Percentiles rank a stretch among this genome's conserved stretches.
These are phyloP conservation scores for Hepsetus odoe DNA, from an alignment of 2,113 vertebrate species.

Conservation along the genomic window DNA sequence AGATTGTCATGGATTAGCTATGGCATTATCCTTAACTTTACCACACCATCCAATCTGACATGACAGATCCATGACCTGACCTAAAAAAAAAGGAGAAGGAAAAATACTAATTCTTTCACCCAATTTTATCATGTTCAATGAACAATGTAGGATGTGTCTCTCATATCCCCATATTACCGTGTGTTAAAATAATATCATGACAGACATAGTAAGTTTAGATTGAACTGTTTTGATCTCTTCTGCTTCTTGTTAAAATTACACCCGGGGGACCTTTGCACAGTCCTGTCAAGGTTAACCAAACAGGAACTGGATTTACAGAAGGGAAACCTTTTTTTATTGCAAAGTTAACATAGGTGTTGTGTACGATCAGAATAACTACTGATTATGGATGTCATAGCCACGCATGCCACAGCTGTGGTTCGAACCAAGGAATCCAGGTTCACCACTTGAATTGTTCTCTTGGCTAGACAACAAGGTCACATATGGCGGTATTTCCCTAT, in stretches of 20 bases:
- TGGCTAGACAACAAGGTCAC: background rate
- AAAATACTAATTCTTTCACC: background rate
- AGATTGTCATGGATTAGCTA: slow-evolving; percentile 70
- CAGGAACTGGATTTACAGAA: background rate
- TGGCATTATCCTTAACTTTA: slow-evolving; percentile 75
- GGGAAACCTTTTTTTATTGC: background rate
- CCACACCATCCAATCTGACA: slow-evolving; percentile 79
- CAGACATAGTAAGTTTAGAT: background rate
- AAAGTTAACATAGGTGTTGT: slow-evolving; percentile 31
- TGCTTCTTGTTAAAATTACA: background rate
- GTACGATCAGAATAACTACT: too few relatives aligned
- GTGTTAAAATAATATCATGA: background rate
- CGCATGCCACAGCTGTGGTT: background rate
- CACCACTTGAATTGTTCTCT: background rate
- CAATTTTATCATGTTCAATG: background rate
- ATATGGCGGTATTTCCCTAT: background rate
- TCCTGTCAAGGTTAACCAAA: background rate
- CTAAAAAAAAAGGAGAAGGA: slow-evolving; percentile 63
- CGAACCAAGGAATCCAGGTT: background rate
- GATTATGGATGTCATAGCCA: too few relatives aligned
- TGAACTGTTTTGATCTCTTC: background rate
- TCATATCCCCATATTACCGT: slow-evolving; percentile 36
- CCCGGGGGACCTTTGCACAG: background rate
- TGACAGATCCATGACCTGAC: slow-evolving; percentile 78
- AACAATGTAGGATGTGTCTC: slow-evolving; percentile 17